phyloP scores from a whole-genome alignment of 2,888 invertebrate genomes.

The Willowsia nigromaculata region DNA sequence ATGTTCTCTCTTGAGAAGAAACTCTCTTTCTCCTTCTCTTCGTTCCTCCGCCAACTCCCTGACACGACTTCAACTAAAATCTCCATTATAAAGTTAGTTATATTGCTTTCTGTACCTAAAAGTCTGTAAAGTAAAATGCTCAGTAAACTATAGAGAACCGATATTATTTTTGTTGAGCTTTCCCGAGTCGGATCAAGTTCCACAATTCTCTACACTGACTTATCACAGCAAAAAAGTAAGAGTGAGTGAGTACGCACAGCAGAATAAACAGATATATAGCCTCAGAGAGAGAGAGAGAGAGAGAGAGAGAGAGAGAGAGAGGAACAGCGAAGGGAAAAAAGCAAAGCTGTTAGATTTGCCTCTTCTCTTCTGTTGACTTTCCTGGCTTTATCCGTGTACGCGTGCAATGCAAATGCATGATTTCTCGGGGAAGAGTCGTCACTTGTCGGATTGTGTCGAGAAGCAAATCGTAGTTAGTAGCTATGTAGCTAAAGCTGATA shows the following conservation, averaged over 20 bases:
- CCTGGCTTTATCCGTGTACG: conserved; percentile 8
- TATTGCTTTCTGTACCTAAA: conserved; percentile 1
- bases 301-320: not conserved
- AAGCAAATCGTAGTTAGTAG: conserved; percentile 48
- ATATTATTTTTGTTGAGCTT: not conserved
- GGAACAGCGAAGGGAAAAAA: not conserved
- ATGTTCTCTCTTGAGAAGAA: conserved; percentile 19
- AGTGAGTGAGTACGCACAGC: conserved; percentile 10
- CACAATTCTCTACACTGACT: conserved; percentile 13
- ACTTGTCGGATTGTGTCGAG: not conserved
- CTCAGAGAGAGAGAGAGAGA: not conserved
- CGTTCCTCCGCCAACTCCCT: not conserved
- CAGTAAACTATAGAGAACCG: not conserved
- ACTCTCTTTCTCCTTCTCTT: not conserved
- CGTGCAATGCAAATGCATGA: conserved; percentile 26
- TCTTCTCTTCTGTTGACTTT: not conserved
- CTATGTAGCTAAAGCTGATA: conserved; percentile 36
- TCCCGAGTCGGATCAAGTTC: conserved; percentile 26
- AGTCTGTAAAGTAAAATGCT: not conserved
- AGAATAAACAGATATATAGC: not conserved
- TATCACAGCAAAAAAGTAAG: conserved; percentile 11
- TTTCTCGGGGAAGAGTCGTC: conserved; percentile 13
- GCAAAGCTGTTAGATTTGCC: not conserved
- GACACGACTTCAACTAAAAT: not conserved
- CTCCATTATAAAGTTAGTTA: conserved; percentile 20